Percentiles rank a stretch among this genome's conserved stretches.
phyloP scores from a whole-genome alignment of 1,140 invertebrate species.

The Oncopodura yosiiana region DNA sequence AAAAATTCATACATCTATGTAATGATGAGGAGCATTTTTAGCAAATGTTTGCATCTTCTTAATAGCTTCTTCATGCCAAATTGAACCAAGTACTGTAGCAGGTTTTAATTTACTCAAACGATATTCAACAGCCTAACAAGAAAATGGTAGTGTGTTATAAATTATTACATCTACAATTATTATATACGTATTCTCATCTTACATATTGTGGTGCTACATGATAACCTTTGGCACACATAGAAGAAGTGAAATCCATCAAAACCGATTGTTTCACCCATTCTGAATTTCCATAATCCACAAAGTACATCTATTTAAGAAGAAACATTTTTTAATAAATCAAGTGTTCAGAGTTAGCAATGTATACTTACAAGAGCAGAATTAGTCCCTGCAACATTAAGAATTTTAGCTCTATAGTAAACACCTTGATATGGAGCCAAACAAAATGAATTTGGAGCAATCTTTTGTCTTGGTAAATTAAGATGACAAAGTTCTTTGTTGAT shows the following conservation, averaged over 20 bases:
- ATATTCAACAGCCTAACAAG: constrained; percentile 31
- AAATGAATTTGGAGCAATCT: constrained; percentile 8
- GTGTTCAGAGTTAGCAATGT: not conserved
- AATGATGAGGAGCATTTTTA: not conserved
- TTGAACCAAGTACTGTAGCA: constrained; percentile 16
- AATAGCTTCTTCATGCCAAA: constrained; percentile 21
- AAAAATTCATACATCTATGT: no score
- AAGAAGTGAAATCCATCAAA: constrained; percentile 6
- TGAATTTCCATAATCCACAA: constrained; percentile 67
- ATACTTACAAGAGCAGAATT: constrained; percentile 9
- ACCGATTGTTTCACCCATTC: constrained; percentile 30
- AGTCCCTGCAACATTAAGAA: constrained; percentile 1
- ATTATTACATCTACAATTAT: not conserved
- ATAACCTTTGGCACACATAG: not conserved
- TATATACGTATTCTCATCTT: not conserved
- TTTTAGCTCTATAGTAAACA: constrained; percentile 27
- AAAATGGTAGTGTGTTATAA: not conserved
- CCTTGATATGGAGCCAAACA: constrained; percentile 22
- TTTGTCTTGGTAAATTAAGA: not conserved
- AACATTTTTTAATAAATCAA: not conserved
- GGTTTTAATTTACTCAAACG: constrained; percentile 25
- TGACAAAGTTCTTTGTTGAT: constrained; percentile 6
- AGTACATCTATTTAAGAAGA: constrained; percentile 48
- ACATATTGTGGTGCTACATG: constrained; percentile 9
- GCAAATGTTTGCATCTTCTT: constrained; percentile 2